phyloP scores from a whole-genome alignment of 2,888 invertebrate genomes.

The Aphidius colemani region DNA sequence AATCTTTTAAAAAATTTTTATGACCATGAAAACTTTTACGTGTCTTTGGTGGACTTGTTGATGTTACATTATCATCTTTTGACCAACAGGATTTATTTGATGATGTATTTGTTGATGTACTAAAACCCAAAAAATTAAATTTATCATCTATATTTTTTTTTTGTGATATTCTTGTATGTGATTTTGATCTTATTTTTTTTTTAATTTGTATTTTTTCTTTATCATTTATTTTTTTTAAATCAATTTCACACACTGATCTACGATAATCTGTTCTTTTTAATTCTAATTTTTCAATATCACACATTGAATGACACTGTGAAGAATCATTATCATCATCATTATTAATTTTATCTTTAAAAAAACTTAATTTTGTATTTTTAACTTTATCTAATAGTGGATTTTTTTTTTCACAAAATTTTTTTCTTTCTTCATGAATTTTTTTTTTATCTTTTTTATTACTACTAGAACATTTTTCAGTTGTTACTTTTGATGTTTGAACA shows the following conservation, averaged over 20 bases:
- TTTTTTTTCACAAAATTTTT: slow-evolving; percentile 66
- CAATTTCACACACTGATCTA: slow-evolving; percentile 50
- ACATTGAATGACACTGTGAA: slow-evolving; percentile 47
- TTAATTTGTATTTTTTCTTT: slow-evolving; percentile 45
- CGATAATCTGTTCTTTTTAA: slow-evolving; percentile 47
- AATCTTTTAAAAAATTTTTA: slow-evolving; percentile 32
- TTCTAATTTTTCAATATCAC: slow-evolving; percentile 42
- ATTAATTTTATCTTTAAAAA: slow-evolving; percentile 62
- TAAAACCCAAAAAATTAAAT: slow-evolving; percentile 46
- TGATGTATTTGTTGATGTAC: slow-evolving; percentile 32
- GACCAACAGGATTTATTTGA: slow-evolving; percentile 33
- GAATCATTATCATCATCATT: slow-evolving; percentile 42
- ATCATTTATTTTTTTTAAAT: slow-evolving; percentile 47
- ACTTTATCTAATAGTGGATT: slow-evolving; percentile 74
- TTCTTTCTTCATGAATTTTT: slow-evolving; percentile 59
- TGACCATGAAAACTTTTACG: slow-evolving; percentile 40
- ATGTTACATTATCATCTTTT: slow-evolving; percentile 27
- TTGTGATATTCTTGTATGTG: slow-evolving; percentile 48
- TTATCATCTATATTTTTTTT: slow-evolving; percentile 38
- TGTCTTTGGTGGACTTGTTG: slow-evolving; percentile 19
- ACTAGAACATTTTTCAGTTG: slow-evolving; percentile 61
- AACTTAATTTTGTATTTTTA: slow-evolving; percentile 72
- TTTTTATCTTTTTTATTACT: slow-evolving; percentile 65
- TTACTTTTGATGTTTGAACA: slow-evolving; percentile 62
- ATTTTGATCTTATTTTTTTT: slow-evolving; percentile 53